Evolutionary conservation across 2,113 vertebrate species (phyloP), one percentile per base, ranked within the genome.

Genomic region (Cathartes aura): DNA sequence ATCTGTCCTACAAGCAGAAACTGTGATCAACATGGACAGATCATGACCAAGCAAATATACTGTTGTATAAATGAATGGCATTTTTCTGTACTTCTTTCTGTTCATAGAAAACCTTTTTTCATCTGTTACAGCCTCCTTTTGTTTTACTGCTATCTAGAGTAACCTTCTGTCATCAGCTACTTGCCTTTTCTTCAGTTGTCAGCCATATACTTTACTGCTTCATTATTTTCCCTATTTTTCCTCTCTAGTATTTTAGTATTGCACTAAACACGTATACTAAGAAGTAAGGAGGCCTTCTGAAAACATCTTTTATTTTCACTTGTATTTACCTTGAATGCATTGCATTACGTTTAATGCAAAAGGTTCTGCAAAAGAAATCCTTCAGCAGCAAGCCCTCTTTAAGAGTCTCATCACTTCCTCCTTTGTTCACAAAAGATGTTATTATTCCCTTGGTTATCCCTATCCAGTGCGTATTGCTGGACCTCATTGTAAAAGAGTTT

Each of bases 141-240:
- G 40, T 89, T 74, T 87, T 93, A 47, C 83, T 94, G 76, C 89
- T 89, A 84, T 82, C 89, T 95, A 96, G 75, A 92, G 91, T 15
- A 72, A 83, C 24, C 48, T 52, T 40, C 63, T 87, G 50, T 21
- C n/a, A 38, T n/a, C 38, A 82, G 32, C 47, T 74, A 34, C 50
- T 87, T 66, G n/a, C 15, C 12, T 78, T 75, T 75, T 27, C 26
- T 90, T 40, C 53, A 58, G 8, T 6, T 64, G n/a, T 60, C 22
- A 70, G 32, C 12, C 8, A 5, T 18, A 38, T 29, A 16, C 24
- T 53, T 8, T 36, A 29, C 36, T 53, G 7, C 71, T 88, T 76
- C 13, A 5, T 55, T 68, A 11, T 47, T 88, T 72, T 63, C 43
- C 32, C 29, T 34, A 1, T 12, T 59, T 78, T 83, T 43, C 30